These are phyloP conservation scores for Paguma larvata DNA, from an alignment of 2,797 vertebrate species.

Conservation along the genomic window DNA sequence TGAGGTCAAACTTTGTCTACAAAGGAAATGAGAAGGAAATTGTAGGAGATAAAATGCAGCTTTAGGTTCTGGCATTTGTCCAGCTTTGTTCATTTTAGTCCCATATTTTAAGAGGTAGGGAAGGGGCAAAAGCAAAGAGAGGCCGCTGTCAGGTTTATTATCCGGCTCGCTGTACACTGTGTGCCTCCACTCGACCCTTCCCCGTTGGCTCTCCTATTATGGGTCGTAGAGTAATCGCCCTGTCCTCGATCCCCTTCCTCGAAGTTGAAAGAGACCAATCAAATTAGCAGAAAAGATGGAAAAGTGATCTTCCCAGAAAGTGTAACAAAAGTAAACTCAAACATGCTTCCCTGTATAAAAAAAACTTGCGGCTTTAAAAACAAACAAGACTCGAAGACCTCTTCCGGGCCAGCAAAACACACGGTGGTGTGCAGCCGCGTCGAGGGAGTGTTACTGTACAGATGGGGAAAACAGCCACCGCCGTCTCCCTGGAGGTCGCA, in stretches of 20 bases:
- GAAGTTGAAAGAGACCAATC: background rate
- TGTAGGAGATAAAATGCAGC: constrained; percentile 88
- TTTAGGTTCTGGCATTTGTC: constrained; percentile 84
- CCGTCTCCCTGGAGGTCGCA: background rate
- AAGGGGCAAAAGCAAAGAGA: background rate
- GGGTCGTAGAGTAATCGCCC: constrained; percentile 26
- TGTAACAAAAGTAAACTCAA: background rate
- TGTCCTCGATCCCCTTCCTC: background rate
- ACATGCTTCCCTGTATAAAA: background rate
- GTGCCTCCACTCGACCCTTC: background rate
- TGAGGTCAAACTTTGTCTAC: constrained; percentile 87
- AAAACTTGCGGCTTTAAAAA: background rate
- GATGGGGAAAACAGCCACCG: background rate
- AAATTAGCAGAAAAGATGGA: background rate
- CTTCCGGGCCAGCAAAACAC: background rate
- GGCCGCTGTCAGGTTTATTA: constrained; percentile 44
- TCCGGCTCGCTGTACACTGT: background rate
- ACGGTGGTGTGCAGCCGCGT: background rate
- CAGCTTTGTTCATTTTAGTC: constrained; percentile 86
- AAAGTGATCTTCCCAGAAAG: background rate
- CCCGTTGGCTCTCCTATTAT: accelerated
- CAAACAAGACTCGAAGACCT: background rate
- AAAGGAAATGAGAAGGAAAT: constrained; percentile 90
- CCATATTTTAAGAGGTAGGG: constrained; percentile 70
- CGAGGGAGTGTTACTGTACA: background rate